phyloP scores from a whole-genome alignment of 2,113 vertebrate species.

The Engraulis encrasicolus region DNA sequence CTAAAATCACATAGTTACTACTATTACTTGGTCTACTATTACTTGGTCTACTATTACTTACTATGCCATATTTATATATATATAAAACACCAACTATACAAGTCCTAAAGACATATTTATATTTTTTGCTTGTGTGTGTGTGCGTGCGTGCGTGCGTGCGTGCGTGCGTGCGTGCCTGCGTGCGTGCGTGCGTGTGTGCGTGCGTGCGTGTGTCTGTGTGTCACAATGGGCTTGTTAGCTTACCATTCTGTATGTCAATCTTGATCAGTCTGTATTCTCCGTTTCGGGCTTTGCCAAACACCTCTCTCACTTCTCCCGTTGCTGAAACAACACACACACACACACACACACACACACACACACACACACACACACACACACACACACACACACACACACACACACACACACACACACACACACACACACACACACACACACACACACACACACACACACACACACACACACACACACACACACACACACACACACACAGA shows the following conservation, averaged over 20 bases:
- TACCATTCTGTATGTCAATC: constrained; percentile 87
- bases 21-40: no score
- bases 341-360: background rate
- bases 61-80: no score
- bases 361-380: background rate
- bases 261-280: constrained; percentile 87
- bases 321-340: constrained; percentile 66
- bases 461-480: background rate
- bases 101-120: no score
- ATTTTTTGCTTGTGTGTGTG: no score
- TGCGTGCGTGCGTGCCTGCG: no score
- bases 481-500: background rate
- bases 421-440: background rate
- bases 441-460: background rate
- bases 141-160: no score
- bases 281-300: constrained; percentile 86
- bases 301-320: constrained; percentile 80
- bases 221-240: no score
- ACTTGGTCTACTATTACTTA: no score
- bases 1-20: no score
- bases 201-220: no score
- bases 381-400: background rate
- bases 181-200: no score
- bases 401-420: background rate
- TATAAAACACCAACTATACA: no score